Percentiles rank a stretch among this genome's conserved stretches.
Conservation (phyloP, 2,113 vertebrate genomes). For the Ariopsis seemanni region DNA sequence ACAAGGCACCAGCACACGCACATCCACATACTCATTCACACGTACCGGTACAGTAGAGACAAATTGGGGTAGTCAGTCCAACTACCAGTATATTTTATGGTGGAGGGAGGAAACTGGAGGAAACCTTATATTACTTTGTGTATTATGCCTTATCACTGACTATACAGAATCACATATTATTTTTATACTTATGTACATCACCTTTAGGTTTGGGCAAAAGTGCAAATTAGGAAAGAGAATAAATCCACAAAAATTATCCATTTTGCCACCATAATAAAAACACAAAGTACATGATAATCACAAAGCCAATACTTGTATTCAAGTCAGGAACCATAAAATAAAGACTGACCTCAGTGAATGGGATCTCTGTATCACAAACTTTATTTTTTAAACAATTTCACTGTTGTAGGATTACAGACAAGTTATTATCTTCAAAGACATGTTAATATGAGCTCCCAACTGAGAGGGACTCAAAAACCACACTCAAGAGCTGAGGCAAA, state of each 20-base stretch:
- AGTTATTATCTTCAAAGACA: slow-evolving; percentile 37
- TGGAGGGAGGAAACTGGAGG: neutral
- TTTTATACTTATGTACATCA: neutral
- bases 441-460: neutral
- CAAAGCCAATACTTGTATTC: neutral
- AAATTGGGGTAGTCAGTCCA: neutral
- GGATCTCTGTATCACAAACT: neutral
- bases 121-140: neutral
- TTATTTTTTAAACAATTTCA: slow-evolving; percentile 11
- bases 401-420: slow-evolving; percentile 25
- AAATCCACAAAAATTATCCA: neutral
- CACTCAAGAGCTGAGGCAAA: slow-evolving; percentile 41
- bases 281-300: neutral
- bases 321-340: neutral
- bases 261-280: neutral
- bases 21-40: neutral
- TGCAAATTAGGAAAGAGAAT: neutral
- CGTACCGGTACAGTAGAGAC: too few relatives aligned
- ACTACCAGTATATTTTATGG: neutral
- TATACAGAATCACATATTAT: neutral
- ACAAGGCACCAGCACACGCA: neutral
- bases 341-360: neutral
- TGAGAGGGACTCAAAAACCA: slow-evolving; percentile 17
- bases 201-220: neutral
- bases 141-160: neutral